These are phyloP conservation scores for Stigmatopora nigra DNA, from an alignment of 2,113 vertebrate species.

Conservation along the genomic window DNA sequence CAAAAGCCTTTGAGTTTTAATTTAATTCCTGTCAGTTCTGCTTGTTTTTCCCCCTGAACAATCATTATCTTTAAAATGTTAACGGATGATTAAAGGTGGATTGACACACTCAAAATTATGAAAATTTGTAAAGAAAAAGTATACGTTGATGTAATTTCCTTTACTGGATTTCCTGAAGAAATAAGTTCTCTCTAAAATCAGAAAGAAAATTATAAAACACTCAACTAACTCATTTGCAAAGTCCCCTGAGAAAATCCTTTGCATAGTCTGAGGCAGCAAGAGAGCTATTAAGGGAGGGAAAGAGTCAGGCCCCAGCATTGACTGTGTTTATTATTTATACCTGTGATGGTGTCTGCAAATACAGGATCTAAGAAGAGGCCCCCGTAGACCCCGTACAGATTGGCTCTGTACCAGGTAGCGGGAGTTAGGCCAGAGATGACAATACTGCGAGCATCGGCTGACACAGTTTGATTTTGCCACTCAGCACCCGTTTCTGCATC, in stretches of 20 bases:
- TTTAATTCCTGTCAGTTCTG: slow-evolving; percentile 53
- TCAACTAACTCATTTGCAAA: slow-evolving; percentile 2
- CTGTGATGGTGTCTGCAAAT: slow-evolving; percentile 77
- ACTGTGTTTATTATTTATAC: slow-evolving; percentile 57
- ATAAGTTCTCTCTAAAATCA: neutral
- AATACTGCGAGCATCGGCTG: slow-evolving; percentile 63
- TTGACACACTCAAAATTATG: slow-evolving; percentile 8
- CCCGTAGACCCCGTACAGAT: slow-evolving; percentile 71
- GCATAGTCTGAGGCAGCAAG: slow-evolving; percentile 11
- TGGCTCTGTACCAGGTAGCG: slow-evolving; percentile 76
- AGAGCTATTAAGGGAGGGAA: slow-evolving; percentile 29
- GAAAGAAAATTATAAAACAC: neutral
- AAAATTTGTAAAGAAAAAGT: neutral
- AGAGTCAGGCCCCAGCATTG: slow-evolving; percentile 13
- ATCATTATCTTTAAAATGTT: slow-evolving; percentile 42
- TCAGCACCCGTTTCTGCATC: slow-evolving; percentile 64
- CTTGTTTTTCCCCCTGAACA: slow-evolving; percentile 51
- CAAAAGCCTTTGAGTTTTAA: slow-evolving; percentile 67
- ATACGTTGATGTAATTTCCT: neutral
- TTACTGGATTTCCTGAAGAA: neutral
- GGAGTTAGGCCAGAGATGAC: slow-evolving; percentile 75
- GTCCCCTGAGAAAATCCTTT: slow-evolving; percentile 5
- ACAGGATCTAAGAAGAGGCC: slow-evolving; percentile 71
- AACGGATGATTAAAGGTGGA: slow-evolving; percentile 29
- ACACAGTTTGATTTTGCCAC: slow-evolving; percentile 70